These are phyloP conservation scores for Epizoanthus illoricatus DNA, from an alignment of 92 coral and sea anemone species.

Conservation along the genomic window DNA sequence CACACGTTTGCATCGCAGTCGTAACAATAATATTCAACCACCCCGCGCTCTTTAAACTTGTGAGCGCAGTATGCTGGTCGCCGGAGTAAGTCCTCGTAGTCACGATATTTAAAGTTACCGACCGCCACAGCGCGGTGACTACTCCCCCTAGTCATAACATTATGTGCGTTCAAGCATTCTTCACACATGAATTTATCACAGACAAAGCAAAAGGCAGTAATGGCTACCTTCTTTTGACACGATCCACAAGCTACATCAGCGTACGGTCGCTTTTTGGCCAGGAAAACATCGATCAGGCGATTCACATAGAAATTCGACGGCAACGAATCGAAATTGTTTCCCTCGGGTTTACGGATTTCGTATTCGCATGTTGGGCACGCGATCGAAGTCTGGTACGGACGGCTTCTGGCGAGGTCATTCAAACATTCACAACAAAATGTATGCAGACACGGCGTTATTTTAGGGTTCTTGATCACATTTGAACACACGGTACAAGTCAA, in stretches of 20 bases:
- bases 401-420: conserved; percentile 70
- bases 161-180: conserved; percentile 83
- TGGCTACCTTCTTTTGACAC: conserved; percentile 69
- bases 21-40: conserved; percentile 84
- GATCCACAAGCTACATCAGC: conserved; percentile 79
- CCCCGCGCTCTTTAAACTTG: conserved; percentile 84
- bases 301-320: conserved; percentile 73
- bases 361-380: conserved; percentile 80
- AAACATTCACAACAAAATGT: conserved; percentile 89
- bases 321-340: conserved; percentile 68
- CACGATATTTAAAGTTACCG: conserved; percentile 76
- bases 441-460: conserved; percentile 87
- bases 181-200: conserved; percentile 90
- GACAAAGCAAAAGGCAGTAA: conserved; percentile 79
- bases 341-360: conserved; percentile 82
- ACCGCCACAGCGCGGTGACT: conserved; percentile 70
- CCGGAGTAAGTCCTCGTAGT: conserved; percentile 74
- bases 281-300: conserved; percentile 75
- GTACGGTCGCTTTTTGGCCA: conserved; percentile 76
- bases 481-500: conserved; percentile 75
- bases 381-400: conserved; percentile 79
- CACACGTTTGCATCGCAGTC: conserved; percentile 88
- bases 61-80: conserved; percentile 78
- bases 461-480: conserved; percentile 76
- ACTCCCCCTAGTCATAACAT: conserved; percentile 70